A percentile compares a stretch with the other conserved stretches of the same genome.
These are phyloP conservation scores for Varanus salvator DNA, from an alignment of 2,113 vertebrate species.

Conservation along the genomic window DNA sequence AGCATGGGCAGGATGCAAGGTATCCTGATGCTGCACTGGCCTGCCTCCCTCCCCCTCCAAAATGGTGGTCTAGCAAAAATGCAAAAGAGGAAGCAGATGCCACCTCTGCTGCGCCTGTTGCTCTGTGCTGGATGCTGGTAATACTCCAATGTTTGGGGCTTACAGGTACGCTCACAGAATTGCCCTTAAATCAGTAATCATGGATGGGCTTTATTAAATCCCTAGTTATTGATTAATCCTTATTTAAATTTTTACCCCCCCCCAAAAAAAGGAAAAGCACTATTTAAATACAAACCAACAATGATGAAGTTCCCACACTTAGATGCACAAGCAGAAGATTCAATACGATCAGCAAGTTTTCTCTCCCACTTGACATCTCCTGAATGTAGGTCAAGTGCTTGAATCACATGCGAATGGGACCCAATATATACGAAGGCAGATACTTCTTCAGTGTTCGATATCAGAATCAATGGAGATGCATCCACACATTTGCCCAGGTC, in stretches of 20 bases:
- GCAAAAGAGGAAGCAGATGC: too few species aligned
- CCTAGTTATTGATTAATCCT: not conserved
- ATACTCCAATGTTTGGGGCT: too few species aligned
- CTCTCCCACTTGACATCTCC: slow-evolving; percentile 90
- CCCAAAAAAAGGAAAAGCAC: slow-evolving; percentile 35
- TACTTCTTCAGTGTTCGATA: slow-evolving; percentile 37
- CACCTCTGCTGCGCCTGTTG: too few species aligned
- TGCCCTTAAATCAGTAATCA: not conserved
- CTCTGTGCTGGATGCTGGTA: too few species aligned
- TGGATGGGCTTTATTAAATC: not conserved
- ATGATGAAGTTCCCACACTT: slow-evolving; percentile 87
- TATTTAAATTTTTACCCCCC: not conserved
- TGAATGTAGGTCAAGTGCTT: slow-evolving; percentile 84
- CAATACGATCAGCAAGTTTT: slow-evolving; percentile 88
- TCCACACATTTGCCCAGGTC: slow-evolving; percentile 94
- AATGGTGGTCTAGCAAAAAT: too few species aligned
- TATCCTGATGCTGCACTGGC: too few species aligned
- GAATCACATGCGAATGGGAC: slow-evolving; percentile 91
- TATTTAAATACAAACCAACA: slow-evolving; percentile 81
- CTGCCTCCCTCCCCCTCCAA: too few species aligned
- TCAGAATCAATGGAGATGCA: slow-evolving; percentile 87
- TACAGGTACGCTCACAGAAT: too few species aligned
- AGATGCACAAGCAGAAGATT: slow-evolving; percentile 90
- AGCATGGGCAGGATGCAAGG: too few species aligned
- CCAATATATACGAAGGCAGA: slow-evolving; percentile 84